Base-by-base conservation (phyloP, 2,113 vertebrate genomes). In the Etheostoma cragini region DNA sequence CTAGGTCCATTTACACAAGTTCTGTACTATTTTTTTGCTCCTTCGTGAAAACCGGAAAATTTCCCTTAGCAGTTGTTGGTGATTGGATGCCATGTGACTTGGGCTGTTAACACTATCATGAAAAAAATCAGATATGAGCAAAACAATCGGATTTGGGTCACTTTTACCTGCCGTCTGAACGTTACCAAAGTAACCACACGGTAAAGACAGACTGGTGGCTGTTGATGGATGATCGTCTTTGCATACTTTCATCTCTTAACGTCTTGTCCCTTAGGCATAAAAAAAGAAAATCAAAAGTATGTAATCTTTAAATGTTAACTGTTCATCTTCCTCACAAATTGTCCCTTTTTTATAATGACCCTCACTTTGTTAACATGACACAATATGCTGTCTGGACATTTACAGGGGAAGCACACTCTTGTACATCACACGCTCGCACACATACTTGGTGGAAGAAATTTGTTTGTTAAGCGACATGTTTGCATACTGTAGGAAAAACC, bases 401-500 rank as follows among this genome's bases (percentile, higher is more conserved):
- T 11, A 64, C 38, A 67, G 46, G 45, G 11, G 60, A 6, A 14
- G 12, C 26, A 50, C 13, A 10, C 13, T 15, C 1, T 33, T 17
- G 1, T 30, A 6, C 15, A 11, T 49, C 17, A 13, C 17, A 35
- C 30, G 17, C 46, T 17, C 6, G 8, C 52, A n/a, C 53, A 17
- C 14, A 11, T 15, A 24, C 38, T 53, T 2, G 17, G 3, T 17
- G 16, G 30, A 35, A 72, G 19, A 22, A 16, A 75, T 79, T 66
- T 50, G 66, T 58, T 57, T 71, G n/a, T 49, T 19, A 22, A 24
- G 47, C 1, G 10, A 4, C n/a, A 5, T 8, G 7, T 78, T 83
- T 75, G 78, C 82, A 82, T 66, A 42, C 47, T 33, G 26, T n/a
- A 22, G 53, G 72, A 62, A 63, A 17, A 17, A 2, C 3, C 3